These are phyloP conservation scores for Petroica traversi DNA, from an alignment of 2,113 vertebrate species.

Conservation along the genomic window DNA sequence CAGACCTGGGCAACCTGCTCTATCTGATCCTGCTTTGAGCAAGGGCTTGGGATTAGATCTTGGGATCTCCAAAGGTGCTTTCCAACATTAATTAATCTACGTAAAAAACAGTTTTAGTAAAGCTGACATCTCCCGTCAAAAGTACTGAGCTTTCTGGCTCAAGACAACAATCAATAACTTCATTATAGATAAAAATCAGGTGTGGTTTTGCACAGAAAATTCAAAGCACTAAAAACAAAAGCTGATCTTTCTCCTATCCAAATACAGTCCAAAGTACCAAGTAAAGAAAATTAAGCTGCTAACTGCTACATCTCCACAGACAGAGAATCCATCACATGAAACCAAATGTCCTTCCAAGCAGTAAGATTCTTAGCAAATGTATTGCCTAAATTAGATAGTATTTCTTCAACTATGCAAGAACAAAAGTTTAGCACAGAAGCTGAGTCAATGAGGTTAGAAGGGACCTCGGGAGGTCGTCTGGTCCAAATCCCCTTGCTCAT, in stretches of 20 bases:
- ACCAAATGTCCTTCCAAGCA: neutral
- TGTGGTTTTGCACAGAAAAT: neutral
- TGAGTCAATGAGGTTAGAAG: neutral
- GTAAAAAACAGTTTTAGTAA: neutral
- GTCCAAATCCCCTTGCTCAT: neutral
- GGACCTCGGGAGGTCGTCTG: neutral
- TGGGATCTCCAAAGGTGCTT: neutral
- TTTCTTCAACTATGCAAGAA: neutral
- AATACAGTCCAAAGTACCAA: neutral
- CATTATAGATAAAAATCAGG: neutral
- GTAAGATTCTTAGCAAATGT: neutral
- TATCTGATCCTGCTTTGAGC: neutral
- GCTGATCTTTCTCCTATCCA: neutral
- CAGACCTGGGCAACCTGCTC: neutral
- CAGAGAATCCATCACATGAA: neutral
- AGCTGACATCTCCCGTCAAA: neutral
- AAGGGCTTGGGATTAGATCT: neutral
- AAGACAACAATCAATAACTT: conserved; percentile 1
- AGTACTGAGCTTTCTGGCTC: neutral
- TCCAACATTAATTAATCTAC: neutral
- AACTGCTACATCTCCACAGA: neutral
- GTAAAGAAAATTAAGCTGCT: neutral
- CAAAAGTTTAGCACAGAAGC: neutral
- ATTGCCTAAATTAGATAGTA: neutral
- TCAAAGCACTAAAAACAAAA: neutral